Conservation (phyloP, 2,888 invertebrate species). For the Electrophaes corylata region DNA sequence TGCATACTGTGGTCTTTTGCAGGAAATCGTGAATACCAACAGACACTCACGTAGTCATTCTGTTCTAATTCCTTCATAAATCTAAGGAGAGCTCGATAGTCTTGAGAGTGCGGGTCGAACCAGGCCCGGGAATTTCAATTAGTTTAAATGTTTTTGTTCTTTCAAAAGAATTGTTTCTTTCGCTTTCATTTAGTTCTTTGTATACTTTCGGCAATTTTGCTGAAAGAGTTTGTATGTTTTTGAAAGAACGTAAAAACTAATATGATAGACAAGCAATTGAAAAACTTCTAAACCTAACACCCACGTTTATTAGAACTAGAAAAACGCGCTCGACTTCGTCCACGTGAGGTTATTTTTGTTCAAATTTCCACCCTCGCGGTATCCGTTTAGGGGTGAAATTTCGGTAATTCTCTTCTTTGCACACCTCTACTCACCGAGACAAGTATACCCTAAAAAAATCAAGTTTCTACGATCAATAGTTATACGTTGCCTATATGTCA, state of each 20-base stretch:
- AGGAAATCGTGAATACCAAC: constrained; percentile 56
- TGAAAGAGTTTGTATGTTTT: background rate
- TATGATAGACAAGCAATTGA: background rate
- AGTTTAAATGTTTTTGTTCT: constrained; percentile 6
- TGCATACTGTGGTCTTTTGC: constrained; percentile 53
- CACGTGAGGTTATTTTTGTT: too few relatives aligned
- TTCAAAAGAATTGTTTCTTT: background rate
- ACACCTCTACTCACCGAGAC: too few relatives aligned
- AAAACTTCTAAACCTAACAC: background rate
- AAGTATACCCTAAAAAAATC: too few relatives aligned
- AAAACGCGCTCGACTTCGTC: too few relatives aligned
- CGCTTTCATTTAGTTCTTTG: background rate
- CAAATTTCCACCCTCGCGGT: too few relatives aligned
- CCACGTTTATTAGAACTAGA: too few relatives aligned
- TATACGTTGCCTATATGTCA: too few relatives aligned
- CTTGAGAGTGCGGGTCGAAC: constrained; percentile 44
- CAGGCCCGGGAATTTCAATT: constrained; percentile 39
- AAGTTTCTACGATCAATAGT: too few relatives aligned
- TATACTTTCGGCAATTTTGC: background rate
- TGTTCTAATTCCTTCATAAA: constrained; percentile 68
- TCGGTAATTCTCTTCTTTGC: too few relatives aligned
- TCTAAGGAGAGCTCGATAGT: constrained; percentile 46
- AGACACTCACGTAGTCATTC: constrained; percentile 55
- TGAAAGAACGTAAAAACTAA: background rate
- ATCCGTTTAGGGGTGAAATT: too few relatives aligned